Conservation (phyloP, 2,888 invertebrate species). For the Andrena bucephala region DNA sequence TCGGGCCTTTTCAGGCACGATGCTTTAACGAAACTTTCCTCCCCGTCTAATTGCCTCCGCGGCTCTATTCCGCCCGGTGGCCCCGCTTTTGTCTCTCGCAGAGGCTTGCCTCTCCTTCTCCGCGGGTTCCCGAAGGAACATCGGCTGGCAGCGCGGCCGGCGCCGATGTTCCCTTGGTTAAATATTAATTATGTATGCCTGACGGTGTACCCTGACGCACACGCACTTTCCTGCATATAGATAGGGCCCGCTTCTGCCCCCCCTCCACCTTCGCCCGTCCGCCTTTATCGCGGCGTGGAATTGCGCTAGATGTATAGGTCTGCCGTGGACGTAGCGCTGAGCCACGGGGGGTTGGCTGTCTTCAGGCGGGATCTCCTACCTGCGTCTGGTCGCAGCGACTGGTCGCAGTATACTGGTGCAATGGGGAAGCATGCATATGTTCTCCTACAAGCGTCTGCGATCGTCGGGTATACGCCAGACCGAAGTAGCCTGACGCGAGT, state of each 20-base stretch:
- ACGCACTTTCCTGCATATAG: conserved; percentile 76
- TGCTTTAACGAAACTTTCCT: not conserved
- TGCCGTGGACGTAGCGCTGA: conserved; percentile 68
- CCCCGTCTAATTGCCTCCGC: not conserved
- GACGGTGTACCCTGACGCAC: conserved; percentile 77
- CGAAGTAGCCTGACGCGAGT: too few species aligned
- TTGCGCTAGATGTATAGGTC: conserved; percentile 54
- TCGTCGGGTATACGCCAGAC: too few species aligned
- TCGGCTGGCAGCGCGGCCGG: conserved; percentile 16
- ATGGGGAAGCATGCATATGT: too few species aligned
- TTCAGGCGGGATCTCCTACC: conserved; percentile 3
- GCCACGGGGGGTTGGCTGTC: conserved; percentile 75
- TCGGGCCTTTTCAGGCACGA: not conserved
- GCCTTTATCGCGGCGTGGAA: conserved; percentile 36
- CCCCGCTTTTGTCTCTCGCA: conserved; percentile 14
- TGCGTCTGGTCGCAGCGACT: too few species aligned
- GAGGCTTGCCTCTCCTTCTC: not conserved
- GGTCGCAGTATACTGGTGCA: too few species aligned
- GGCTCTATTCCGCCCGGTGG: not conserved
- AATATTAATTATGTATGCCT: conserved; percentile 84
- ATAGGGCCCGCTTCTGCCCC: conserved; percentile 54
- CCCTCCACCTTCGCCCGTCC: conserved; percentile 29
- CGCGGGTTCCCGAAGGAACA: conserved; percentile 20
- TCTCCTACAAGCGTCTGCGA: too few species aligned
- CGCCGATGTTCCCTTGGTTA: conserved; percentile 76